A percentile compares a stretch with the other conserved stretches of the same genome.
Evolutionary conservation across 2,113 vertebrate genomes (phyloP).

Genomic region (Rhinoptilus africanus): DNA sequence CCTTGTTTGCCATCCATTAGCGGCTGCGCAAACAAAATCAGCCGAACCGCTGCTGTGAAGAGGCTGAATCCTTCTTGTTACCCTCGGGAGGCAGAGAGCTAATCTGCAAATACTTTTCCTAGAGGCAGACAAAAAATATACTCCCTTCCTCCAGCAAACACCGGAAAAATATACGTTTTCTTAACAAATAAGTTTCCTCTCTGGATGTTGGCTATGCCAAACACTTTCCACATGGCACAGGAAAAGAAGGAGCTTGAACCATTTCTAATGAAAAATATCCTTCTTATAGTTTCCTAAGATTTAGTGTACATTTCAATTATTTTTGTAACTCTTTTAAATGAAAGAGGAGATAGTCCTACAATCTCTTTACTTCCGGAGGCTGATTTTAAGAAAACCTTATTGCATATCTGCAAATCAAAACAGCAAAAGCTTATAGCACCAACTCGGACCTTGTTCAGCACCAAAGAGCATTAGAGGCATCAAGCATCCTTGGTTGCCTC

Average conservation of each 20-base stretch:
- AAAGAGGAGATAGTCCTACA: background rate
- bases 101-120: background rate
- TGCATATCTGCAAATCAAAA: background rate
- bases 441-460: background rate
- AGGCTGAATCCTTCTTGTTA: background rate
- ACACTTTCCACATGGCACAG: background rate
- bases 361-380: background rate
- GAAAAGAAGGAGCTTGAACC: background rate
- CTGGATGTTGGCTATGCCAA: background rate
- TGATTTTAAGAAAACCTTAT: background rate
- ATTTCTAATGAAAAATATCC: background rate
- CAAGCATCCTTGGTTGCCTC: background rate
- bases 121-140: background rate
- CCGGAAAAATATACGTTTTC: background rate
- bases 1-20: background rate
- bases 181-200: background rate
- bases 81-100: background rate
- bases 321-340: background rate
- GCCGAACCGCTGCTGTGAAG: background rate
- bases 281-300: background rate
- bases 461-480: background rate
- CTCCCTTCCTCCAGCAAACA: background rate
- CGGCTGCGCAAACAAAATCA: background rate
- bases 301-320: background rate
- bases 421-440: background rate